Conservation (phyloP, 37 sponge, comb jelly and placozoan genomes). For the Chondrosia reniformis region DNA sequence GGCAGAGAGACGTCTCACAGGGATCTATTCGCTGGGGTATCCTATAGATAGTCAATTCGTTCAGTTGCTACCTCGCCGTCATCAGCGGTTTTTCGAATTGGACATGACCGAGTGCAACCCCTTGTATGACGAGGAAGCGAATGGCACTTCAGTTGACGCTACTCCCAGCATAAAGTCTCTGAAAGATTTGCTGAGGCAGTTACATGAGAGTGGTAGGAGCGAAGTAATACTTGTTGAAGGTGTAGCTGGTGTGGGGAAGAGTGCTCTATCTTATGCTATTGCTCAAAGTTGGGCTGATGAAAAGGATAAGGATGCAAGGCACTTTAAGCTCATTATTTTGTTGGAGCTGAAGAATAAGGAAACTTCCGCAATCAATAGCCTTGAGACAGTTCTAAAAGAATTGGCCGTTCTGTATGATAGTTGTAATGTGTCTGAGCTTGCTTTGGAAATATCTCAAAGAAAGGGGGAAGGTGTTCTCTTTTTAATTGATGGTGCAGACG, state of each 20-base stretch:
- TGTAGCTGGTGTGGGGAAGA: constrained; percentile 18
- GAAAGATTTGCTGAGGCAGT: background rate
- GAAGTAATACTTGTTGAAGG: constrained; percentile 24
- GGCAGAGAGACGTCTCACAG: background rate
- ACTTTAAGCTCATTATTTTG: background rate
- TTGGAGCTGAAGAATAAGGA: background rate
- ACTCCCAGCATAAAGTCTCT: background rate
- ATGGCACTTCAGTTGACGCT: background rate
- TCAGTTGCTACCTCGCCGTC: background rate
- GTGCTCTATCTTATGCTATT: background rate
- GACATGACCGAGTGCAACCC: background rate
- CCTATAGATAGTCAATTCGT: background rate
- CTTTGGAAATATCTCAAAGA: background rate
- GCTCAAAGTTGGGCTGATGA: background rate
- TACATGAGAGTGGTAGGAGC: background rate
- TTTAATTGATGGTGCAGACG: constrained; percentile 2
- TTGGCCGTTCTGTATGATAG: background rate
- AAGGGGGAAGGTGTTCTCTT: constrained; percentile 1
- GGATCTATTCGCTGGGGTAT: background rate
- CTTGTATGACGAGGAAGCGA: background rate
- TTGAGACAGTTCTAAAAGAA: background rate
- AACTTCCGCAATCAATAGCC: background rate
- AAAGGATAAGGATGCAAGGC: background rate
- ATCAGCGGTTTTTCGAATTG: background rate
- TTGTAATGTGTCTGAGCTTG: background rate